phyloP scores from a whole-genome alignment of 2,113 vertebrate genomes.

The Oophaga pumilio region DNA sequence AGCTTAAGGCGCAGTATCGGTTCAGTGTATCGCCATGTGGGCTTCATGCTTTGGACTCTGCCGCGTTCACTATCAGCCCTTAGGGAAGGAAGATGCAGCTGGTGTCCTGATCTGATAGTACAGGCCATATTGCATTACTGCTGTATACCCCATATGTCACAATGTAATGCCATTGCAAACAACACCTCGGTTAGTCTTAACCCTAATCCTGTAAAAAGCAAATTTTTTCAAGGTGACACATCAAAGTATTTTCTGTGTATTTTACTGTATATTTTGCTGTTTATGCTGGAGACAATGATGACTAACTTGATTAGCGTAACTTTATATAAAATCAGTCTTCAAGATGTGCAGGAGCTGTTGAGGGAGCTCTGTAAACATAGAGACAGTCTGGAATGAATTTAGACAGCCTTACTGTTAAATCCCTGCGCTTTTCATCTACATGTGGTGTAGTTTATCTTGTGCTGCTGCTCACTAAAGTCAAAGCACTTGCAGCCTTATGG shows the following conservation, averaged over 20 bases:
- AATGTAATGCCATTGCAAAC: not conserved
- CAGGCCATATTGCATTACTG: not conserved
- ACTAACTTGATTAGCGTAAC: slow-evolving; percentile 47
- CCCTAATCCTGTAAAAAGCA: slow-evolving; percentile 1
- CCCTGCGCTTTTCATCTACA: slow-evolving; percentile 57
- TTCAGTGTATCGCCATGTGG: no score
- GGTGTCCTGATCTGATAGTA: not conserved
- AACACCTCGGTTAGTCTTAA: not conserved
- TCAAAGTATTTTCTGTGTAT: slow-evolving; percentile 30
- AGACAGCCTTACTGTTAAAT: slow-evolving; percentile 56
- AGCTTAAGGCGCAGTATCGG: no score
- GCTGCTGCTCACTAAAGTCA: slow-evolving; percentile 53
- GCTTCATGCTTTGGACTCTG: no score
- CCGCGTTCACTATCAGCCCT: no score
- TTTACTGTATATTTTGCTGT: slow-evolving; percentile 21
- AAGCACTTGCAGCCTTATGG: slow-evolving; percentile 53
- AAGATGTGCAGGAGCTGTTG: slow-evolving; percentile 50
- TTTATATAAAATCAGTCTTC: slow-evolving; percentile 40
- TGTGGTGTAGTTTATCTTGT: slow-evolving; percentile 58
- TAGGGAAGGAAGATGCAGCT: not conserved
- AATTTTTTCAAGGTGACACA: slow-evolving; percentile 19
- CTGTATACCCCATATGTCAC: not conserved
- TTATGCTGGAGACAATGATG: slow-evolving; percentile 36
- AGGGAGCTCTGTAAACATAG: slow-evolving; percentile 51
- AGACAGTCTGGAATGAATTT: slow-evolving; percentile 55